Base-by-base conservation (phyloP, 2,888 invertebrate species). In the Isotomurus palustris region DNA sequence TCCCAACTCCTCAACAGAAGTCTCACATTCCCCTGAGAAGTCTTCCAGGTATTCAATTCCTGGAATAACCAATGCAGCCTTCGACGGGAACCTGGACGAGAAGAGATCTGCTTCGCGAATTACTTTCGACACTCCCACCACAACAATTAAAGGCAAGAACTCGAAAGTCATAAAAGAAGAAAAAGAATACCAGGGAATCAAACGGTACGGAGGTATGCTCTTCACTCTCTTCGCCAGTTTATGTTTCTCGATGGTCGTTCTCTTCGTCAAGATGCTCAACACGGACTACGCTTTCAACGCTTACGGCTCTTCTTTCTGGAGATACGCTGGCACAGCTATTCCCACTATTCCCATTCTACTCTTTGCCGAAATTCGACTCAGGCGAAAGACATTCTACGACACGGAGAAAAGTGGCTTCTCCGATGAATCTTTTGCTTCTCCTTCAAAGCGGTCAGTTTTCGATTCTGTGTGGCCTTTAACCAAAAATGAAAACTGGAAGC, bases 261-360 rank as follows among this genome's bases (percentile, higher is more conserved):
- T 68, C 1, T 56, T 66, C 36, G 68, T 60, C 1, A 68, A 66
- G 56, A 36, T 66, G 3, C 40, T 68, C 25, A 58, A 22, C n/a
- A n/a, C n/a, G 21, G 57, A 60, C 8, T 63, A 65, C 29, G 60
- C 59, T 1, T 61, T 62, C 50, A 61, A 64, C 43, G 60, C 57
- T 3, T 66, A 60, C 36, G 58, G 59, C 2, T 24, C 64, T 6
- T 58, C 61, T 1, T 68, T 68, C 53, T 68, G 63, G 63, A 52
- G 68, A 48, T 68, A 68, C 47, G 27, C 59, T 8, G 68, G 68
- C 1, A 58, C 65, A 5, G 54, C 61, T 8, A 12, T 66, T 4
- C 68, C 66, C 4, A 53, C 60, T 8, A 60, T 68, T 19, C 66
- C 66, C 2, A 40, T 68, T 3, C 36, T 68, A 1, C n/a, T 62